Conservation (phyloP, 2,797 vertebrate species). For the Macrochelys suwanniensis region DNA sequence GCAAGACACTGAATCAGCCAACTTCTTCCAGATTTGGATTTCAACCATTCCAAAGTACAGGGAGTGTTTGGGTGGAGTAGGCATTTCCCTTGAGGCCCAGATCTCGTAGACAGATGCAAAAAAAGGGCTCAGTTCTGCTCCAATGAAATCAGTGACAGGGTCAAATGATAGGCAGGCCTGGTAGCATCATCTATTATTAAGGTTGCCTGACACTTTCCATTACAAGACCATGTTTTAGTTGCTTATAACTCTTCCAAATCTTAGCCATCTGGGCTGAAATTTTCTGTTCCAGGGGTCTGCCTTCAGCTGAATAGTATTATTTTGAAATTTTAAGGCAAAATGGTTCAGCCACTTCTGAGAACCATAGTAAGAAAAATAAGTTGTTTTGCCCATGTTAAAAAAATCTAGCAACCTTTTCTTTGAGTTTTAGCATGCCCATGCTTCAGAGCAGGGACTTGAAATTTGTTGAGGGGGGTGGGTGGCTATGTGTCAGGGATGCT, state of each 20-base stretch:
- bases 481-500: background rate
- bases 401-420: background rate
- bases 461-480: background rate
- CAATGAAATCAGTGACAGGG: background rate
- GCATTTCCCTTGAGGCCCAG: background rate
- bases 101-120: background rate
- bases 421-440: background rate
- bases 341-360: background rate
- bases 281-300: background rate
- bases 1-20: background rate
- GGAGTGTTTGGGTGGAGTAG: background rate
- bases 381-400: background rate
- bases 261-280: background rate
- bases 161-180: background rate
- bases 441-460: background rate
- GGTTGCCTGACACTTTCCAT: background rate
- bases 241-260: background rate
- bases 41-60: background rate
- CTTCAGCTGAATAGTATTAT: background rate
- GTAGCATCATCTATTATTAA: background rate
- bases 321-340: background rate
- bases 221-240: background rate
- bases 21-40: background rate
- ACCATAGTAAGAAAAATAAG: background rate
- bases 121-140: background rate